phyloP scores from a whole-genome alignment of 2,797 vertebrate genomes.

The Natrix natrix region DNA sequence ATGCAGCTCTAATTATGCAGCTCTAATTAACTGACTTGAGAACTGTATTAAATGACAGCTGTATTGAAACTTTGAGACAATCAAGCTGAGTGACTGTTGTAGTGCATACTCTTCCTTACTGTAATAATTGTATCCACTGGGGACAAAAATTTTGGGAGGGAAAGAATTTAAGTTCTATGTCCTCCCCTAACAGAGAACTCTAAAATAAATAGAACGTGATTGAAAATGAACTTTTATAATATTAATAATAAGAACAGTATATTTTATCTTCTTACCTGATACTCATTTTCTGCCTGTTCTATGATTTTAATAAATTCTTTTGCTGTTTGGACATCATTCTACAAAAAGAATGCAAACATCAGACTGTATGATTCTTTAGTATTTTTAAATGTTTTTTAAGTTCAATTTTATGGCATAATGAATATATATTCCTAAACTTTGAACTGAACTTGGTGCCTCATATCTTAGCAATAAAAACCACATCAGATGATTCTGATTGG shows the following conservation, averaged over 20 bases:
- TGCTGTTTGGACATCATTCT: slow-evolving; percentile 91
- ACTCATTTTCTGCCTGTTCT: slow-evolving; percentile 88
- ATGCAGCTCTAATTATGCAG: neutral
- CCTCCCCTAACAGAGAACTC: neutral
- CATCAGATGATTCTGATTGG: neutral
- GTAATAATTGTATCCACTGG: neutral
- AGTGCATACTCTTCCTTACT: neutral
- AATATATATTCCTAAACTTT: neutral
- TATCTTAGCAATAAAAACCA: neutral
- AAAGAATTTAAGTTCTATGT: neutral
- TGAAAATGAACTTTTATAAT: neutral
- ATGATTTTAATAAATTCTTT: slow-evolving; percentile 94
- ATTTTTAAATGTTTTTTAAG: neutral
- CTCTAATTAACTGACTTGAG: neutral
- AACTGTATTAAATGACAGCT: neutral
- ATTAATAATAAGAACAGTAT: neutral
- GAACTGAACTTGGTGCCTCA: neutral
- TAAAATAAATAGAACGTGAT: neutral
- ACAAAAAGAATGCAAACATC: slow-evolving; percentile 24
- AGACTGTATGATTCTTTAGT: neutral
- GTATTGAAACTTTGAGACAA: neutral
- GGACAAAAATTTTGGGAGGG: neutral
- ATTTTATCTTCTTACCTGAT: slow-evolving; percentile 83
- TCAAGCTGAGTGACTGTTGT: neutral
- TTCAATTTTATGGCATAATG: neutral